phyloP scores from a whole-genome alignment of 2,797 vertebrate species.

The Rhynchonycteris naso region DNA sequence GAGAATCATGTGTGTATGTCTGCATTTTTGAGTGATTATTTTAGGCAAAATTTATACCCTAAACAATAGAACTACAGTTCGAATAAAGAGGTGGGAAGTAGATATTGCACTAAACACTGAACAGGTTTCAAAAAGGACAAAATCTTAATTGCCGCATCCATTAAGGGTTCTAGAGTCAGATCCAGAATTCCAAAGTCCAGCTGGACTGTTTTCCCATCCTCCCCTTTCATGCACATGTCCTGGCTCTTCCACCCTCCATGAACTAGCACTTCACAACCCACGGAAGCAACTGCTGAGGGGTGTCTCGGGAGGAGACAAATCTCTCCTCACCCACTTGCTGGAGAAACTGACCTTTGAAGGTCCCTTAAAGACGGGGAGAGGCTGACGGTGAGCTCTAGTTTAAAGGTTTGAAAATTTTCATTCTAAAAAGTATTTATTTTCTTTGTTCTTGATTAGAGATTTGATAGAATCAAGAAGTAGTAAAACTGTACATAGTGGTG shows the following conservation, averaged over 20 bases:
- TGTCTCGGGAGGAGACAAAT: neutral
- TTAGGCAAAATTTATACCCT: neutral
- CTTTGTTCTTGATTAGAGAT: conserved; percentile 29
- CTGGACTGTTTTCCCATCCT: neutral
- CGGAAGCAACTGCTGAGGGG: neutral
- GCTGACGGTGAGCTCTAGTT: neutral
- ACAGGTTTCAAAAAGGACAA: neutral
- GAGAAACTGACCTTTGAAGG: neutral
- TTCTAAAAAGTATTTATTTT: conserved; percentile 4
- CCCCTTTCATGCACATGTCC: neutral
- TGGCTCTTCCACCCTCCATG: neutral
- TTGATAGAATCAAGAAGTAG: neutral
- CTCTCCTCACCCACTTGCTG: neutral
- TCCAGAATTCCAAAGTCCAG: neutral
- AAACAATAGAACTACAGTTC: neutral
- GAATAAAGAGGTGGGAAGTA: neutral
- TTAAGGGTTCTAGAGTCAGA: neutral
- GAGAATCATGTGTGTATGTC: neutral
- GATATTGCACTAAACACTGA: neutral
- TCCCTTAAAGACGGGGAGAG: neutral
- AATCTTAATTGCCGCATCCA: neutral
- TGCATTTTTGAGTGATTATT: neutral
- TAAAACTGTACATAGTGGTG: neutral
- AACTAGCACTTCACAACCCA: neutral
- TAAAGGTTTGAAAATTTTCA: conserved; percentile 9